These are phyloP conservation scores for Lithobius niger DNA, from an alignment of 1,140 invertebrate species.

Conservation along the genomic window DNA sequence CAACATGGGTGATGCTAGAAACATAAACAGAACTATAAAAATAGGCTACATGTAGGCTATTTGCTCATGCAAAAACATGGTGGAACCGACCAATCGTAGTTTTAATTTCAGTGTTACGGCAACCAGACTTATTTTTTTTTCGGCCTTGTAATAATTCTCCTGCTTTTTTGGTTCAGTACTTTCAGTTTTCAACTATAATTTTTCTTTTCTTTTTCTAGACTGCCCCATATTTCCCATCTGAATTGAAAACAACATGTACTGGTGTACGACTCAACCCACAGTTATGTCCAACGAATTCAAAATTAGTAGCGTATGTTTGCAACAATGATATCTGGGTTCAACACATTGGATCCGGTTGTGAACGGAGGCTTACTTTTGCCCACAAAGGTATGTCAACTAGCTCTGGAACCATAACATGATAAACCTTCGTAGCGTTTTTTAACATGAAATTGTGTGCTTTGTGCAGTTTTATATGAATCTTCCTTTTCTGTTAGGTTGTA, in stretches of 20 bases:
- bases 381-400: slow-evolving; percentile 62
- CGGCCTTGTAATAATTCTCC: too few species aligned
- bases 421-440: too few species aligned
- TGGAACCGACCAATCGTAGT: too few species aligned
- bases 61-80: too few species aligned
- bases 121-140: too few species aligned
- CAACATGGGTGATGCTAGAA: too few species aligned
- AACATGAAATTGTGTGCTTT: background rate
- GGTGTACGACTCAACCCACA: slow-evolving; percentile 71
- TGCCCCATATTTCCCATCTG: slow-evolving; percentile 20
- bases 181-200: too few species aligned
- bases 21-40: too few species aligned
- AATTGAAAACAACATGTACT: slow-evolving; percentile 28
- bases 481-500: slow-evolving; percentile 24
- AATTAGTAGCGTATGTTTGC: slow-evolving; percentile 79
- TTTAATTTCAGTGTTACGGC: too few species aligned
- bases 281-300: slow-evolving; percentile 75
- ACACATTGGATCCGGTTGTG: slow-evolving; percentile 31
- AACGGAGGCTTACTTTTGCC: slow-evolving; percentile 62
- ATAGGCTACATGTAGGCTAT: too few species aligned
- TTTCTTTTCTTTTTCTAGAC: slow-evolving; percentile 8
- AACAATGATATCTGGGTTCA: slow-evolving; percentile 82
- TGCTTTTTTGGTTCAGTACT: too few species aligned
- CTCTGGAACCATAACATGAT: too few species aligned
- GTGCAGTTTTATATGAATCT: background rate